These are phyloP conservation scores for Grammomys surdaster DNA, from an alignment of 2,113 vertebrate genomes.

Conservation along the genomic window DNA sequence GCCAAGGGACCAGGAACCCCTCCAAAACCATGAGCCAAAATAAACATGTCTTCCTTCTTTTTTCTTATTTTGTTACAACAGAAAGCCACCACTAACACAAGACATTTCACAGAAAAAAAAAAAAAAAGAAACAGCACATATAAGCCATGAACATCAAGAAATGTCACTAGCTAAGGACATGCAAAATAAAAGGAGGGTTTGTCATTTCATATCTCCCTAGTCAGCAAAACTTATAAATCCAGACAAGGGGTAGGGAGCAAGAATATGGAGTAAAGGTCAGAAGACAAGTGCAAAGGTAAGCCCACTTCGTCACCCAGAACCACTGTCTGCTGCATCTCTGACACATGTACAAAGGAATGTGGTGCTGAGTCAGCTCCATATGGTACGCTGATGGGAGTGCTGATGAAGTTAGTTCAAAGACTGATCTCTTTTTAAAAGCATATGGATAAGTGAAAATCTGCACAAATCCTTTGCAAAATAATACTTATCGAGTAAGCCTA, in stretches of 20 bases:
- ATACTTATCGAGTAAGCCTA: neutral
- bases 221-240: neutral
- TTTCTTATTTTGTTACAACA: neutral
- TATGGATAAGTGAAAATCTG: neutral
- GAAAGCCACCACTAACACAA: neutral
- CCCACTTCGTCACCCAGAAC: neutral
- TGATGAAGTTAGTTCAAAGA: neutral
- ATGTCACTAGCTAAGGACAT: neutral
- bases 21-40: neutral
- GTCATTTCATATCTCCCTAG: neutral
- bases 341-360: neutral
- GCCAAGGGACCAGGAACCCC: too few species aligned
- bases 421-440: neutral
- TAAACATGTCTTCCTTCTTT: neutral
- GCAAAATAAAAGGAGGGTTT: slow-evolving; percentile 5
- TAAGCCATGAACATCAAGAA: neutral
- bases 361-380: neutral
- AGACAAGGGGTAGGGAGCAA: neutral
- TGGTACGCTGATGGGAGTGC: too few species aligned
- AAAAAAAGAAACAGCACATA: neutral
- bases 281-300: neutral
- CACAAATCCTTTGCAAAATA: neutral
- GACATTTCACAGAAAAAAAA: neutral
- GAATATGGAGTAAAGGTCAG: neutral
- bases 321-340: neutral